Evolutionary conservation across 2,888 invertebrate species (phyloP), one percentile per base, ranked within the genome.

Genomic region (Mamestra brassicae): DNA sequence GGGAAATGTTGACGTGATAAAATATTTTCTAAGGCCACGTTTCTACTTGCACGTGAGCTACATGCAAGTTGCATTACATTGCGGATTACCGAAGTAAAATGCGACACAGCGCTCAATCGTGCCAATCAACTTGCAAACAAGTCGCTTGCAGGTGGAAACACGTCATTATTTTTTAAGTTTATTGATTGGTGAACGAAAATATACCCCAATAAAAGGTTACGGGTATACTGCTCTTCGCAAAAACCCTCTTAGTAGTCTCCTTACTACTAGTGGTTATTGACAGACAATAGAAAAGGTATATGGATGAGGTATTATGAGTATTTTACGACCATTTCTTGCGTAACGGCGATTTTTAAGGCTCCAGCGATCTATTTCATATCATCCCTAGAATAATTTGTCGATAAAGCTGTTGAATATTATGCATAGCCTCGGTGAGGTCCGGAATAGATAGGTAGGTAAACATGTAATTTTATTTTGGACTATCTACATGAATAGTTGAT

Each of bases 371-470:
- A 78, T 82, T 65, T 52, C 78, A 80, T 74, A 77, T 74, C 61
- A 68, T 62, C 50, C 76, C 50, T 17, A 38, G 81, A 78, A 87
- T 87, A 87, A 87, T 84, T 84, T 74, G 69, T 61, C 87, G 74
- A 87, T 84, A 85, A 85, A 78, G 61, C 67, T 52, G 71, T 65
- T 74, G 79, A 84, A 84, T 87, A 76, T 77, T 76, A 84, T 81
- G 60, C 47, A 71, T 75, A 66, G 64, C 47, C 15, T 71, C 47
- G 8, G 57, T 71, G 68, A 65, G 67, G 63, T n/a, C 42, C 15
- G 13, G 42, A 81, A 62, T 52, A 62, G 63, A 74, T 76, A 60
- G 61, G 70, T 68, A 58, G 52, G 42, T 65, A 36, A 55, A 62
- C 55, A 50, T 57, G 34, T 76, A 69, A 66, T 64, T 75, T 77